Conservation (phyloP, 2,888 invertebrate genomes). For the Drosophila histrio region DNA sequence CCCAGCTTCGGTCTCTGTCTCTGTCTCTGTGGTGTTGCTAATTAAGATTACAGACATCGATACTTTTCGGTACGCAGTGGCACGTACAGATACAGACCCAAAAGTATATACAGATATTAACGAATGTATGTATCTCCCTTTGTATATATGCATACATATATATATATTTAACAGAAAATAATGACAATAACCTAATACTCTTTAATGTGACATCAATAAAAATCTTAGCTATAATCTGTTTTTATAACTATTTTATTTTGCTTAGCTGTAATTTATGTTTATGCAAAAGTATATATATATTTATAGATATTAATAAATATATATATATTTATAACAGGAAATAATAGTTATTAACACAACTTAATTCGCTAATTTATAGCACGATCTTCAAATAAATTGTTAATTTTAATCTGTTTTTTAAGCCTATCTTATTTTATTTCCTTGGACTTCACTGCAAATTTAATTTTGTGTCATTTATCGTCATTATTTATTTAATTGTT, state of each 20-base stretch:
- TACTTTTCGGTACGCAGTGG: slow-evolving; percentile 73
- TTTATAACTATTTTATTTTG: neutral
- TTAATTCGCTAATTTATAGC: no score
- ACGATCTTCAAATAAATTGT: no score
- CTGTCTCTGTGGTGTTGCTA: slow-evolving; percentile 68
- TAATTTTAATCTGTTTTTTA: no score
- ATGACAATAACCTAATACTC: neutral
- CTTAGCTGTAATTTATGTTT: neutral
- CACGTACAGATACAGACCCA: slow-evolving; percentile 56
- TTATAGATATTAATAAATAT: no score
- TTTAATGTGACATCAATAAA: neutral
- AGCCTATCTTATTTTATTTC: no score
- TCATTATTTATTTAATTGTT: no score
- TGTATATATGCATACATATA: slow-evolving; percentile 3
- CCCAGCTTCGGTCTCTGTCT: slow-evolving; percentile 5
- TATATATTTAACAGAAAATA: neutral
- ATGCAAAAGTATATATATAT: no score
- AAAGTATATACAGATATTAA: slow-evolving; percentile 19
- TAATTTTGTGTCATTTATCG: no score
- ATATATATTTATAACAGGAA: no score
- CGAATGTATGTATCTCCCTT: neutral
- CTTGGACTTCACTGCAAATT: no score
- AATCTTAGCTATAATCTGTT: neutral
- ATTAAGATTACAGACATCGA: slow-evolving; percentile 78
- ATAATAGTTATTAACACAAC: no score